Conservation (phyloP, 2,113 vertebrate species). For the Struthio camelus region DNA sequence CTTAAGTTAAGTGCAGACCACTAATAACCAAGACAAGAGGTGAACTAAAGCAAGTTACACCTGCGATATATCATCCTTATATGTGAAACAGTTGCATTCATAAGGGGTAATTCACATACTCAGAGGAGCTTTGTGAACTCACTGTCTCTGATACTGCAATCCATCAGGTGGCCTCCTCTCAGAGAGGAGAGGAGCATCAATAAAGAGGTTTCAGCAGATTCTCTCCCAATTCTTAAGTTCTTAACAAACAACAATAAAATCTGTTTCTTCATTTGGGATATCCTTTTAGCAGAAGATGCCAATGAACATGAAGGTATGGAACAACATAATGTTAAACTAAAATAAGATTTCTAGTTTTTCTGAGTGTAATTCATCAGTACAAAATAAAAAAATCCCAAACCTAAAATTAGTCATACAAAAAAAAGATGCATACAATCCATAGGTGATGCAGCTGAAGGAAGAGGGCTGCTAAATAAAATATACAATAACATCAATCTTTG, state of each 20-base stretch:
- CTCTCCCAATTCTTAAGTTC: not conserved
- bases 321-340: not conserved
- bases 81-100: not conserved
- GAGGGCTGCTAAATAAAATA: not conserved
- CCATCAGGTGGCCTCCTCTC: not conserved
- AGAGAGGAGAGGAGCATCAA: not conserved
- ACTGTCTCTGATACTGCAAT: not conserved
- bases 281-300: not conserved
- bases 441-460: not conserved
- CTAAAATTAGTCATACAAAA: not conserved
- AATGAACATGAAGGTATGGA: not conserved
- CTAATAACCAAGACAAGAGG: not conserved
- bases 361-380: not conserved
- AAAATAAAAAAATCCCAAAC: not conserved
- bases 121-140: not conserved
- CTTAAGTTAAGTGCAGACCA: not conserved
- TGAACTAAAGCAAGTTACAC: not conserved
- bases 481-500: not conserved
- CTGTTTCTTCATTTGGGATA: not conserved
- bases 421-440: rapidly evolving
- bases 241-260: not conserved
- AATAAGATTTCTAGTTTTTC: not conserved
- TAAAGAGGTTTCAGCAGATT: not conserved
- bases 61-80: not conserved
- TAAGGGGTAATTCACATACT: not conserved